phyloP scores from a whole-genome alignment of 2,888 invertebrate species.

The Drosophila tanythrix region DNA sequence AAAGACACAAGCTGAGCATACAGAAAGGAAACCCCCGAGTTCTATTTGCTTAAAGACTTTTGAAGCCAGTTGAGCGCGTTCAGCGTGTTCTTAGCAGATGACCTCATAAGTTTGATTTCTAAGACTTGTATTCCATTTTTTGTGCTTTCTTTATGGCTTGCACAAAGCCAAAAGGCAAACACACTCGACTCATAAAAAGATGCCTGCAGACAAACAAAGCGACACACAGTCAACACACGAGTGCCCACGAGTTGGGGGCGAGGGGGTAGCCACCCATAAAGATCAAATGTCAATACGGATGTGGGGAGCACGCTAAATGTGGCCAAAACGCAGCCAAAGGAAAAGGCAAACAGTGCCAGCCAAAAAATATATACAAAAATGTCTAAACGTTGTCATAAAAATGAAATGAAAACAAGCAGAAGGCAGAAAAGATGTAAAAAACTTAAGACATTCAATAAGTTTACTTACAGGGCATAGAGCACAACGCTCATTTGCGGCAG shows the following conservation, averaged over 20 bases:
- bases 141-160: constrained; percentile 82
- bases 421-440: constrained; percentile 65
- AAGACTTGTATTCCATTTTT: constrained; percentile 50
- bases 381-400: constrained; percentile 84
- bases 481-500: constrained; percentile 12
- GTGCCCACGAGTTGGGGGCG: background rate
- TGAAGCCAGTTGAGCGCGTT: constrained; percentile 50
- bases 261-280: constrained; percentile 73
- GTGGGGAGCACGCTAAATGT: constrained; percentile 57
- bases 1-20: constrained; percentile 5
- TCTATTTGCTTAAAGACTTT: constrained; percentile 79
- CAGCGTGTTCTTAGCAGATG: constrained; percentile 80
- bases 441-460: constrained; percentile 84
- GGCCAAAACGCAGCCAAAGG: constrained; percentile 61
- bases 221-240: constrained; percentile 64
- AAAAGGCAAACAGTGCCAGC: constrained; percentile 68
- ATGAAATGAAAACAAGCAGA: constrained; percentile 78
- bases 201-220: constrained; percentile 83
- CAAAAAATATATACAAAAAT: constrained; percentile 67
- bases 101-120: constrained; percentile 84
- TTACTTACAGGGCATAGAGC: constrained; percentile 50
- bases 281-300: constrained; percentile 83
- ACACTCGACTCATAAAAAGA: constrained; percentile 85
- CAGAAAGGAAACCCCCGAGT: background rate
- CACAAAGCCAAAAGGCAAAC: constrained; percentile 85